Evolutionary conservation across 2,113 vertebrate genomes (phyloP).

Genomic region (Elanus axillaris): DNA sequence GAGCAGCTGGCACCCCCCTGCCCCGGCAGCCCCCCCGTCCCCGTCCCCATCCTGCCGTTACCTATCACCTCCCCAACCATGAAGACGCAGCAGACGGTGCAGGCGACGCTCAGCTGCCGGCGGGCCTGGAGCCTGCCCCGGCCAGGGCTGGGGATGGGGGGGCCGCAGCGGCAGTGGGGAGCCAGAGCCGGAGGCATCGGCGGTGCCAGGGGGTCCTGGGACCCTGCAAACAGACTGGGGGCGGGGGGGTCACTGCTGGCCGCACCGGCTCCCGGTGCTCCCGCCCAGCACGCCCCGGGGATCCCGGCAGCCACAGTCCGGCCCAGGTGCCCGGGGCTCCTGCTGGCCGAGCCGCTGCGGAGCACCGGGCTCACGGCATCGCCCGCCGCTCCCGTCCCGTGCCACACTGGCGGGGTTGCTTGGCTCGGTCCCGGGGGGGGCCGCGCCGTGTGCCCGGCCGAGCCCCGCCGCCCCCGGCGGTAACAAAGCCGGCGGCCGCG

Average conservation of each 20-base stretch:
- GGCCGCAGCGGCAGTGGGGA: constrained; percentile 72
- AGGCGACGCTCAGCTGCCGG: constrained; percentile 88
- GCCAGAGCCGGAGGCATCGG: constrained; percentile 17
- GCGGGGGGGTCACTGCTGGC: background rate
- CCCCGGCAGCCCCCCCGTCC: rapidly evolving
- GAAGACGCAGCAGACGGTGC: constrained; percentile 87
- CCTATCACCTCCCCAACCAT: constrained; percentile 90
- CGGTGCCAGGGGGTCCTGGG: constrained; percentile 62
- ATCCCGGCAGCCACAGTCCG: background rate
- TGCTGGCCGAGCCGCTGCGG: background rate
- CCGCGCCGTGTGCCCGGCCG: too few relatives aligned
- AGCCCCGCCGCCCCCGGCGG: too few relatives aligned
- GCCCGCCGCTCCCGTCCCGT: too few relatives aligned
- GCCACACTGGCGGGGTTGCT: too few relatives aligned
- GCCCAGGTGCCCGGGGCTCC: too few relatives aligned
- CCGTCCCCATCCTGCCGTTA: background rate
- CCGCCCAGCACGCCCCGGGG: background rate
- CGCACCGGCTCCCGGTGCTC: rapidly evolving
- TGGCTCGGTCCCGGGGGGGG: too few relatives aligned
- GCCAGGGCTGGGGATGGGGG: constrained; percentile 21
- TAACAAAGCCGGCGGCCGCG: too few relatives aligned
- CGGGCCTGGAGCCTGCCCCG: constrained; percentile 75
- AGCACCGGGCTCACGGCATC: background rate
- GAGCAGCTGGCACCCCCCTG: background rate
- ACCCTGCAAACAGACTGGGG: constrained; percentile 66